These are phyloP conservation scores for Ctenopoma kingsleyae DNA, from an alignment of 2,797 vertebrate genomes.

Conservation along the genomic window DNA sequence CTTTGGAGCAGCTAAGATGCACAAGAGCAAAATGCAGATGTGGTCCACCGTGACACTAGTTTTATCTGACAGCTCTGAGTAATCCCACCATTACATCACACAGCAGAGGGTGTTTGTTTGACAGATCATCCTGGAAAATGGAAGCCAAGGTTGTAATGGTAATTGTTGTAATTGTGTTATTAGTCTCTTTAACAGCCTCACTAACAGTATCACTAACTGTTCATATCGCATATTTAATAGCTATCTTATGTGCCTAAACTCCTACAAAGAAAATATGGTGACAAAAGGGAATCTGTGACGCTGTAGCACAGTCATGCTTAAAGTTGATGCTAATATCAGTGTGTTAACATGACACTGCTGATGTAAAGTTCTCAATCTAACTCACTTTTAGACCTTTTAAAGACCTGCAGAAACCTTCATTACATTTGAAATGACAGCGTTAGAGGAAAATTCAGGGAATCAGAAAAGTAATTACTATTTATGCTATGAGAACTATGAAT, in stretches of 20 bases:
- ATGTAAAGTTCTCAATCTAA: too few relatives aligned
- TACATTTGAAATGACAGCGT: neutral
- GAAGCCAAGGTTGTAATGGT: neutral
- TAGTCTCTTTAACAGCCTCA: neutral
- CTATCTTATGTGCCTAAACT: too few relatives aligned
- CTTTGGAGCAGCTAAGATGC: constrained; percentile 20
- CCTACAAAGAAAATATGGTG: too few relatives aligned
- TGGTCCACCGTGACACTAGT: constrained; percentile 16
- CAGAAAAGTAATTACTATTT: neutral
- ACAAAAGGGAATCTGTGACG: too few relatives aligned
- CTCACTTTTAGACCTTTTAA: too few relatives aligned
- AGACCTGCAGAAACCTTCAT: too few relatives aligned
- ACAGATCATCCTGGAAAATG: constrained; percentile 3
- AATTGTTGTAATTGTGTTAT: neutral
- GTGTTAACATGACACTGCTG: too few relatives aligned
- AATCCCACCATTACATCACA: constrained; percentile 22
- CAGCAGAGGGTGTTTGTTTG: constrained; percentile 32
- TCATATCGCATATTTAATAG: too few relatives aligned
- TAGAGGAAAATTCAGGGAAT: neutral
- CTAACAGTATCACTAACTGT: too few relatives aligned
- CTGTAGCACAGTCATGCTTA: too few relatives aligned
- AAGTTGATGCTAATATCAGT: too few relatives aligned
- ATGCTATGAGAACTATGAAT: neutral
- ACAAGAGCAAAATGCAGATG: constrained; percentile 24
- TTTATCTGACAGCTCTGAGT: constrained; percentile 37